Conservation (phyloP, 2,888 invertebrate species). For the Caenorhabditis sp. region DNA sequence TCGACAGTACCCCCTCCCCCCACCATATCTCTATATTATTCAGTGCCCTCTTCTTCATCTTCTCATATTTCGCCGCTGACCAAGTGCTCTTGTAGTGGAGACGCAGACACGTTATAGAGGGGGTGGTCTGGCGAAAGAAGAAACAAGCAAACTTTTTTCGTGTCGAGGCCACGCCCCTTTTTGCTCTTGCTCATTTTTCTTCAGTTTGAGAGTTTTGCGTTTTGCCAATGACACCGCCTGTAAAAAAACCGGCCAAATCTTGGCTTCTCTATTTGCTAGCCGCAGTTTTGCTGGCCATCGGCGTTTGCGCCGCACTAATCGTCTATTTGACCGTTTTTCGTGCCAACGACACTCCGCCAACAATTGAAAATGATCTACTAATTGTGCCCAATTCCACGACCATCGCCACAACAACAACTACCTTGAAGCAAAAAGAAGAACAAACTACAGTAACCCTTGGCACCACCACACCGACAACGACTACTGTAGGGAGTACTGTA, state of each 20-base stretch:
- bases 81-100: background rate
- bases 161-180: background rate
- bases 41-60: too few relatives aligned
- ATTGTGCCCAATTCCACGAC: background rate
- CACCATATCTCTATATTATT: too few relatives aligned
- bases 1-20: background rate
- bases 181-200: background rate
- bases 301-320: slow-evolving; percentile 20
- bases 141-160: slow-evolving; percentile 12
- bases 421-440: too few relatives aligned
- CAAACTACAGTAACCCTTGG: too few relatives aligned
- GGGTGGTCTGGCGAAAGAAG: background rate
- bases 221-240: slow-evolving; percentile 13
- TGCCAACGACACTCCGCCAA: background rate
- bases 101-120: background rate
- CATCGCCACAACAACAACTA: slow-evolving; percentile 1
- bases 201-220: background rate
- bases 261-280: slow-evolving; percentile 20
- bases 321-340: slow-evolving; percentile 17
- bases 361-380: background rate
- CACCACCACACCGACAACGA: background rate
- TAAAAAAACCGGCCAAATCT: slow-evolving; percentile 23
- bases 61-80: slow-evolving; percentile 1
- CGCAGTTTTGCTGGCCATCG: slow-evolving; percentile 19
- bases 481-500: background rate